Base-by-base conservation (phyloP, 2,888 invertebrate species). In the Griposia aprilina region DNA sequence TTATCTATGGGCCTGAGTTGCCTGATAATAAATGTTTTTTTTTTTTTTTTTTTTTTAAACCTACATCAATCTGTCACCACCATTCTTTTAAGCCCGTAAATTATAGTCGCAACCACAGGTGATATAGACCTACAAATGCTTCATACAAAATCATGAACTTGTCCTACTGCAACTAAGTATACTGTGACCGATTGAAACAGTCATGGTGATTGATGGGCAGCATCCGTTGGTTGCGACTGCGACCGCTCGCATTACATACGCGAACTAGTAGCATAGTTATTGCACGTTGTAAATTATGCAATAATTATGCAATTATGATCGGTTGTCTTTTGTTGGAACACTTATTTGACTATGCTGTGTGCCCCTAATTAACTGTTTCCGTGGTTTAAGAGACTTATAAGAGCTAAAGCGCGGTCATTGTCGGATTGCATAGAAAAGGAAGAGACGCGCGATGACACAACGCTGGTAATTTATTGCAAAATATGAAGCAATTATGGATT, bases 191-290 rank as follows among this genome's bases (percentile, higher is more conserved):
- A 78, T 76, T 67, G 52, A 78, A 79, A 74, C 70, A 87, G 83
- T 86, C 87, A 87, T 80, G 82, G 57, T 85, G 85, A 90, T 88
- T 90, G 88, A 90, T 85, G 83, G 50, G 36, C 68, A 73, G 76
- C 80, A 88, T 90, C 88, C 89, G 89, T 57, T 50, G 72, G 55
- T 83, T 86, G 84, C 87, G 67, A 78, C 68, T 68, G 63, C 62
- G 30, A 74, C 50, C 60, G 77, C 78, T 78, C 73, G 75, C 70
- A 68, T 83, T 81, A 81, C 82, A 76, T 82, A 80, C 60, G 36
- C 68, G 66, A 70, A 82, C 82, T 78, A 80, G 87, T 87, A 75
- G 78, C 77, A 67, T 60, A 75, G 50, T 83, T 69, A 65, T 77
- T 50, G 66, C 69, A 60, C 15, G 60, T 57, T 82, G 50, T 57